Evolutionary conservation across 2,113 vertebrate genomes (phyloP).

Genomic region (Litocranius walleri): DNA sequence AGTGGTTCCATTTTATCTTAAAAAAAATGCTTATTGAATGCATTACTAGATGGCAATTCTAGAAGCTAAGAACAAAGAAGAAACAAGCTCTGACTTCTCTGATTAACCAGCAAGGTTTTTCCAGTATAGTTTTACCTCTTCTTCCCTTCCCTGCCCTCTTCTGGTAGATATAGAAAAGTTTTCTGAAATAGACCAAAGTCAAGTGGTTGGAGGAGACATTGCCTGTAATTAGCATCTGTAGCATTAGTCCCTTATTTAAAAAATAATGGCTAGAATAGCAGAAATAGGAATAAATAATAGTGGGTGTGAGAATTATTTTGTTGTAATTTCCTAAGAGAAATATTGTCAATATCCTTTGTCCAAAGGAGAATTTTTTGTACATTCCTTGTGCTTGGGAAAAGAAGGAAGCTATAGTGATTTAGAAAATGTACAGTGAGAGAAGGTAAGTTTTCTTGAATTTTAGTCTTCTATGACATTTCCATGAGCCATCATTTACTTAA

Average conservation of each 20-base stretch:
- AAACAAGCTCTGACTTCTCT: background rate
- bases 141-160: conserved; percentile 30
- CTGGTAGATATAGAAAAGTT: background rate
- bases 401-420: background rate
- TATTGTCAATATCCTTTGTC: background rate
- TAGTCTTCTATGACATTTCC: background rate
- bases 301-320: background rate
- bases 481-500: background rate
- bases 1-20: background rate
- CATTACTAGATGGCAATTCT: background rate
- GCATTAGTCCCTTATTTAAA: background rate
- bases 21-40: background rate
- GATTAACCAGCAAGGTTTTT: background rate
- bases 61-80: background rate
- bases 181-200: background rate
- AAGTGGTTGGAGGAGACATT: background rate
- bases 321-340: background rate
- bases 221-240: background rate
- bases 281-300: background rate
- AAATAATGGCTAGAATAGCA: background rate
- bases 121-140: background rate
- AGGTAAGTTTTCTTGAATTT: conserved; percentile 14
- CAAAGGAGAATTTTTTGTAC: background rate
- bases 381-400: background rate
- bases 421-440: conserved; percentile 20